phyloP scores from a whole-genome alignment of 2,888 invertebrate genomes.

The Sabatieria punctata region DNA sequence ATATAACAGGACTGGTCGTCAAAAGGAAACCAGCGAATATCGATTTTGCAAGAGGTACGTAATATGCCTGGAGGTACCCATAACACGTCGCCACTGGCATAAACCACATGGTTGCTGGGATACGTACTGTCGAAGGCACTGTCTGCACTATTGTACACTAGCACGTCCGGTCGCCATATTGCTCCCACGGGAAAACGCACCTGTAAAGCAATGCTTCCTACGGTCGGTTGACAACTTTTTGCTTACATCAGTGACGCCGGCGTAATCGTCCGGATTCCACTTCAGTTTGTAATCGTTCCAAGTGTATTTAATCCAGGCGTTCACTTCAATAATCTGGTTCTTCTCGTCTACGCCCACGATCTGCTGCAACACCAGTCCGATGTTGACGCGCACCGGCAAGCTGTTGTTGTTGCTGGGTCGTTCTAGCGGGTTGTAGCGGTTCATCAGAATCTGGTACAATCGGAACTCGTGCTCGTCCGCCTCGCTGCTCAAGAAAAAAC shows the following conservation, averaged over 20 bases:
- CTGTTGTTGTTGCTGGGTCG: conserved; percentile 35
- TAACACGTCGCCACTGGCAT: conserved; percentile 10
- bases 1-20: conserved; percentile 60
- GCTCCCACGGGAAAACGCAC: neutral
- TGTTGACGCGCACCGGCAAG: conserved; percentile 32
- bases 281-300: conserved; percentile 22
- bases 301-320: conserved; percentile 24
- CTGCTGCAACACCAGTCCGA: conserved; percentile 36
- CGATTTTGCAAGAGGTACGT: conserved; percentile 6
- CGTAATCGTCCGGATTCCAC: conserved; percentile 21
- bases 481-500: too few relatives aligned
- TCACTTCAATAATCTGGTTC: conserved; percentile 22
- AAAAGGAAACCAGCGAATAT: conserved; percentile 94
- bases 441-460: conserved; percentile 24
- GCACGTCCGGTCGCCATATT: conserved; percentile 94
- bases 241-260: conserved; percentile 6
- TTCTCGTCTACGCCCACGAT: conserved; percentile 36
- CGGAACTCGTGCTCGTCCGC: conserved; percentile 18
- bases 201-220: neutral
- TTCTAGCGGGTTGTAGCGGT: conserved; percentile 33
- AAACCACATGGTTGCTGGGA: conserved; percentile 1
- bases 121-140: conserved; percentile 19
- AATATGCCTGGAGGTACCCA: conserved; percentile 15
- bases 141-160: conserved; percentile 66
- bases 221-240: neutral